Evolutionary conservation across 2,113 vertebrate species (phyloP), one percentile per base, ranked within the genome.

Genomic region (Thunnus thynnus): DNA sequence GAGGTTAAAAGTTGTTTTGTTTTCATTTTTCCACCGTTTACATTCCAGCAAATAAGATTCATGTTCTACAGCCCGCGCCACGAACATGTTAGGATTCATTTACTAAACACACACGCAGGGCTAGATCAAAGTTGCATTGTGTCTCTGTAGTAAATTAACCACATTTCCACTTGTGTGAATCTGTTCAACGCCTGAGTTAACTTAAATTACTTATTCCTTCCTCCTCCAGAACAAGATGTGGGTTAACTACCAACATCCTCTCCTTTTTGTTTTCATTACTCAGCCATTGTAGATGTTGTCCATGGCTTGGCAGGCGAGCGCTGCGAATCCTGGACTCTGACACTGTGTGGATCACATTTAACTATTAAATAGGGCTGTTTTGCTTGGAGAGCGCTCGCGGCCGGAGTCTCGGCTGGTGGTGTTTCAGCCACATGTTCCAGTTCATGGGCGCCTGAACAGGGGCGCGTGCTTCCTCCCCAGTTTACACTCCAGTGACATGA

Each of bases 381-480:
- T 85, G 81, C 87, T 93, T 91, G 91, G 89, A 93, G 87, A 30
- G n/a, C 25, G 18, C 52, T 84, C 13, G 46, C 46, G 56, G 86
- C 84, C 77, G 58, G 78, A 77, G 72, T 54, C 83, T 80, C 69
- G 68, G 70, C 67, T 80, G 82, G 62, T 86, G 86, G 85, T 88
- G 86, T 80, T 87, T 78, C 68, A 88, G 80, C 90, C 89, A 91
- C 89, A 90, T 90, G 89, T 89, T 91, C 78, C 89, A 89, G 84
- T 91, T 86, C 86, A 86, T 50, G 44, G 85, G 75, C 27, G 72
- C 78, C 85, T 90, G 84, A 85, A 81, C 30, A 30, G 85, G 78
- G 83, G 78, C 71, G 58, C 82, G 89, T 88, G 91, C 86, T 93
- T 88, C 89, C 79, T 89, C 76, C 78, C 80, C 63, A 27, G 82